phyloP scores from a whole-genome alignment of 2,888 invertebrate genomes.

The Leucophora obtusa region DNA sequence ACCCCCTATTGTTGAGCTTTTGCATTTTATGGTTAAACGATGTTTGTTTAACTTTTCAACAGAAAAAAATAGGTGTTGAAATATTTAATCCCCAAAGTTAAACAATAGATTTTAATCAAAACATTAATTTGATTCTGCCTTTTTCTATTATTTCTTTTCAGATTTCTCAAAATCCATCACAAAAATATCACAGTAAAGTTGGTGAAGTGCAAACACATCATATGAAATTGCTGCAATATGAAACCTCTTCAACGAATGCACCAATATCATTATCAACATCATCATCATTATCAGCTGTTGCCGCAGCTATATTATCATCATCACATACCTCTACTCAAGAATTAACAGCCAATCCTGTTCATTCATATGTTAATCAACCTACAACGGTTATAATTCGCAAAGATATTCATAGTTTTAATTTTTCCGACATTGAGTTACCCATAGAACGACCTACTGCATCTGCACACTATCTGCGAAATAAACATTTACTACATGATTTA shows the following conservation, averaged over 20 bases:
- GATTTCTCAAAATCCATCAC: conserved; percentile 60
- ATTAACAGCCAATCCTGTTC: conserved; percentile 58
- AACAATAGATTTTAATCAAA: conserved; percentile 25
- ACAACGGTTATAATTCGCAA: conserved; percentile 78
- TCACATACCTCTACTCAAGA: conserved; percentile 52
- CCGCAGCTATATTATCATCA: conserved; percentile 22
- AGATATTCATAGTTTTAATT: conserved; percentile 78
- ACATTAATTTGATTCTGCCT: background rate
- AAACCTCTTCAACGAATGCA: conserved; percentile 53
- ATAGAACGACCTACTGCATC: conserved; percentile 73
- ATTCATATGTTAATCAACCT: conserved; percentile 65
- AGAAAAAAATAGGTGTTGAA: background rate
- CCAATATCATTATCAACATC: conserved; percentile 51
- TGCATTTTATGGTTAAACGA: conserved; percentile 43
- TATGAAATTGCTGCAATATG: conserved; percentile 57
- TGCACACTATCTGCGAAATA: conserved; percentile 75
- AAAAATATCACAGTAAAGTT: conserved; percentile 57
- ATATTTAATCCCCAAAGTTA: conserved; percentile 8
- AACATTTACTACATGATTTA: conserved; percentile 76
- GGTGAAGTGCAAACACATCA: conserved; percentile 57
- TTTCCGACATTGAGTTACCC: conserved; percentile 77
- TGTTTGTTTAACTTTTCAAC: conserved; percentile 7
- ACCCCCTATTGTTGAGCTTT: conserved; percentile 53
- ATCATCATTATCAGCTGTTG: conserved; percentile 53
- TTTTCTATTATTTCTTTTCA: conserved; percentile 24